phyloP scores from a whole-genome alignment of 2,888 invertebrate genomes.

The Theretra japonica region DNA sequence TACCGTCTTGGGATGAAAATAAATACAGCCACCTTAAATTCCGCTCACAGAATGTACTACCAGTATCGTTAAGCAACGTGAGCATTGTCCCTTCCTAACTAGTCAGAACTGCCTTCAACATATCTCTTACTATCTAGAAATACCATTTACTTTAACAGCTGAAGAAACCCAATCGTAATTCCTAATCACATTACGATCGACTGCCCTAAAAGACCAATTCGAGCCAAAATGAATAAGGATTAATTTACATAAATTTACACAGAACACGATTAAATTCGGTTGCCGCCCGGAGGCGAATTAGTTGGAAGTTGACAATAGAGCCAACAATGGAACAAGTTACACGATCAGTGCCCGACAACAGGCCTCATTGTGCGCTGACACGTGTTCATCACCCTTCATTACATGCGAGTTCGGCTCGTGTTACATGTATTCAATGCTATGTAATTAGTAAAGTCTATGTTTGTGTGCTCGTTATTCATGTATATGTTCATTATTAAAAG shows the following conservation, averaged over 20 bases:
- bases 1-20: too few species aligned
- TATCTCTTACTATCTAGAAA: too few species aligned
- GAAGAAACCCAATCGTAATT: neutral
- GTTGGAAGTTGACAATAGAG: conserved; percentile 8
- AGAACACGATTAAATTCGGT: neutral
- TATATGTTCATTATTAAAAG: too few species aligned
- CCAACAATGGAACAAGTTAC: neutral
- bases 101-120: too few species aligned
- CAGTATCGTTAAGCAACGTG: too few species aligned
- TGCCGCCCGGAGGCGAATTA: neutral
- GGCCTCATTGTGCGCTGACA: neutral
- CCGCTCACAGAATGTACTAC: too few species aligned
- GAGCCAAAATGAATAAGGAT: neutral
- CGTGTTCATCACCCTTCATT: neutral
- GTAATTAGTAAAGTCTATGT: neutral
- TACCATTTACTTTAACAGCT: neutral
- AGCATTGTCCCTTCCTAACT: too few species aligned
- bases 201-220: neutral
- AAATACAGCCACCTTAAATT: too few species aligned
- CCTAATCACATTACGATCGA: neutral
- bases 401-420: neutral
- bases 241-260: neutral
- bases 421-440: conserved; percentile 2
- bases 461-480: too few species aligned
- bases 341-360: neutral